Conservation (phyloP, 2,113 vertebrate species). For the Chaetops frenatus region DNA sequence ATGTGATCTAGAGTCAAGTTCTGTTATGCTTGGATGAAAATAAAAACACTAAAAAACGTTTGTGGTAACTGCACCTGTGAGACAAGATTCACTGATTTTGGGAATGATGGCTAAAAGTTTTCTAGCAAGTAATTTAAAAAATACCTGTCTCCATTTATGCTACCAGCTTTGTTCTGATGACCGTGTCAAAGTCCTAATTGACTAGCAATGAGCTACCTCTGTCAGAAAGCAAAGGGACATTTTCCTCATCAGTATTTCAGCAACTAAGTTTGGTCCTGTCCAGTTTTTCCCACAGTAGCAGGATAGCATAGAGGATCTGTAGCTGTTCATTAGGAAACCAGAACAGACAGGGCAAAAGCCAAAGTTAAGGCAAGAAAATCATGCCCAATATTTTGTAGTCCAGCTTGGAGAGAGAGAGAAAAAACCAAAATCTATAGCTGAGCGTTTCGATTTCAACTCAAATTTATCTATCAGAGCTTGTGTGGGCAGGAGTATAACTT, state of each 20-base stretch:
- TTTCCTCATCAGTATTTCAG: conserved; percentile 30
- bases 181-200: conserved; percentile 34
- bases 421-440: background rate
- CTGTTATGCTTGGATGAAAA: conserved; percentile 68
- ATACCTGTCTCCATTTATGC: background rate
- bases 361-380: conserved; percentile 42
- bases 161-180: conserved; percentile 11
- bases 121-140: conserved; percentile 47
- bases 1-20: conserved; percentile 66
- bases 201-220: conserved; percentile 45
- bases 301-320: background rate
- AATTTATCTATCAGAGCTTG: conserved; percentile 33
- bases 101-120: conserved; percentile 39
- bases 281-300: conserved; percentile 40
- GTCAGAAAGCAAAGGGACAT: conserved; percentile 44
- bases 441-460: conserved; percentile 33
- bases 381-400: background rate
- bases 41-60: conserved; percentile 57
- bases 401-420: background rate
- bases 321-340: conserved; percentile 35
- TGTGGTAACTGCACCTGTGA: conserved; percentile 64
- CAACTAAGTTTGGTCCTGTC: conserved; percentile 8
- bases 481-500: conserved; percentile 11
- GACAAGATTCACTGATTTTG: conserved; percentile 52
- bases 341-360: conserved; percentile 17